phyloP scores from a whole-genome alignment of 2,888 invertebrate genomes.

The Catocala nupta region DNA sequence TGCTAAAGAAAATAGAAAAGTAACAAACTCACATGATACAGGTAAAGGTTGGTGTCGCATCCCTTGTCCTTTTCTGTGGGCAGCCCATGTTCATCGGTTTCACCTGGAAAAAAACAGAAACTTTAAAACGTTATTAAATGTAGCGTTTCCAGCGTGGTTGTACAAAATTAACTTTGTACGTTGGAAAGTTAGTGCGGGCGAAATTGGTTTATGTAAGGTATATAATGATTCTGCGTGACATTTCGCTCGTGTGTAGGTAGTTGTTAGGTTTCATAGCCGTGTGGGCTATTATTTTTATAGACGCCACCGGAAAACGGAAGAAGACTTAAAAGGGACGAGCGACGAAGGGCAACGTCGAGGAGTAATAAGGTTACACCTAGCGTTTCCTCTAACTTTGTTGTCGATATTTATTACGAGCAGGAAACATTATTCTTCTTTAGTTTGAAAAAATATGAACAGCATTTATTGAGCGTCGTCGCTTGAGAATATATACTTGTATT shows the following conservation, averaged over 20 bases:
- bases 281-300: conserved; percentile 17
- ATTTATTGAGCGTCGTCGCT: too few relatives aligned
- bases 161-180: conserved; percentile 31
- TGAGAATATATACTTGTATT: too few relatives aligned
- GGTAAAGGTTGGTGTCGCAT: conserved; percentile 95
- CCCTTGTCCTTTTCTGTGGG: conserved; percentile 91
- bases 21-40: conserved; percentile 90
- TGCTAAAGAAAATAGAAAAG: conserved; percentile 20
- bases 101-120: conserved; percentile 84
- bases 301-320: conserved; percentile 20
- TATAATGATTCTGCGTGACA: conserved; percentile 23
- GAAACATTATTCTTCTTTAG: too few relatives aligned
- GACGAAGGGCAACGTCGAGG: conserved; percentile 1
- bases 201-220: conserved; percentile 41
- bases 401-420: too few relatives aligned
- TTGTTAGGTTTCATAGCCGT: conserved; percentile 27
- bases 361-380: not conserved
- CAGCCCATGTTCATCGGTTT: conserved; percentile 90
- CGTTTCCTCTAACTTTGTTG: not conserved
- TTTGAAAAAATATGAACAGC: too few relatives aligned
- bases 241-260: not conserved
- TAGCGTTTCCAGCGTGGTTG: not conserved
- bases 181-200: conserved; percentile 15
- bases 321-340: conserved; percentile 29
- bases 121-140: conserved; percentile 8